These are phyloP conservation scores for Aricia artaxerxes DNA, from an alignment of 2,888 invertebrate species.

Conservation along the genomic window DNA sequence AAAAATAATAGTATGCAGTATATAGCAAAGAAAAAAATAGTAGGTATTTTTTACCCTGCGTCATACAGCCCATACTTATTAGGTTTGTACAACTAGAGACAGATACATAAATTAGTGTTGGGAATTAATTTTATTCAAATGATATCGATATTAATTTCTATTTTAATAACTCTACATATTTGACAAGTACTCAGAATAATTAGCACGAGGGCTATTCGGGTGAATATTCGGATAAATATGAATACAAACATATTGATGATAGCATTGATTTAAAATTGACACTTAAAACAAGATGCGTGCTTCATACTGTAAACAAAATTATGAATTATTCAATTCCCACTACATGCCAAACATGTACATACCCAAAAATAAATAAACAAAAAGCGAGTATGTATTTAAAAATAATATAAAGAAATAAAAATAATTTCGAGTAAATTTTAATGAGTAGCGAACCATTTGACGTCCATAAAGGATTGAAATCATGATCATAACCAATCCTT, in stretches of 20 bases:
- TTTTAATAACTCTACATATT: not conserved
- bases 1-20: too few species aligned
- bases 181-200: not conserved
- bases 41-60: not conserved
- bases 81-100: not conserved
- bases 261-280: too few species aligned
- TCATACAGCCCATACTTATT: not conserved
- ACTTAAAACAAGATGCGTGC: not conserved
- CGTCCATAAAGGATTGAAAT: slow-evolving; percentile 1
- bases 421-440: slow-evolving; percentile 25
- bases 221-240: too few species aligned
- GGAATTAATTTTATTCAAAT: not conserved
- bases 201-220: not conserved
- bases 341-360: not conserved
- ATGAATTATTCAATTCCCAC: not conserved
- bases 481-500: slow-evolving; percentile 32
- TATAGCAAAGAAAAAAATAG: too few species aligned
- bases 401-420: slow-evolving; percentile 30
- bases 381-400: slow-evolving; percentile 1
- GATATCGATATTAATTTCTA: not conserved
- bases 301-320: not conserved
- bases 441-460: slow-evolving; percentile 14
- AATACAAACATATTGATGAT: too few species aligned
- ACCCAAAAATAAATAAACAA: not conserved
- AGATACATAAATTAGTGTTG: not conserved